A percentile compares a stretch with the other conserved stretches of the same genome.
phyloP scores from a whole-genome alignment of 2,888 invertebrate species.

The Drosophila histrio region DNA sequence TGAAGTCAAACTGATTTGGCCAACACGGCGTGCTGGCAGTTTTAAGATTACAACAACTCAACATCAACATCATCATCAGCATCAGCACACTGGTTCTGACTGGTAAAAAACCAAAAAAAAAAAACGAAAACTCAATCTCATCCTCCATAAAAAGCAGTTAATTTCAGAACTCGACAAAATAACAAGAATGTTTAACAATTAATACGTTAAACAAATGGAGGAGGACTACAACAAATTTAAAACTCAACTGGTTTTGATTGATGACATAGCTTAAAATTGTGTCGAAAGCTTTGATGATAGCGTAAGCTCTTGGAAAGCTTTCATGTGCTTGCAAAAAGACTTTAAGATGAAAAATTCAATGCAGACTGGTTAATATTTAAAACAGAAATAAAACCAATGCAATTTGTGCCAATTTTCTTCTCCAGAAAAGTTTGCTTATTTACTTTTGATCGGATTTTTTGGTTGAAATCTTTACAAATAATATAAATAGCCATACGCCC shows the following conservation, averaged over 20 bases:
- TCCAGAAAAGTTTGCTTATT: too few species aligned
- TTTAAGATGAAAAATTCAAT: neutral
- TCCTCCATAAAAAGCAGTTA: neutral
- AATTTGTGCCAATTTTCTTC: too few species aligned
- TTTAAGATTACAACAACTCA: constrained; percentile 61
- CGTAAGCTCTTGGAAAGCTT: neutral
- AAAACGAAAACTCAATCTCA: neutral
- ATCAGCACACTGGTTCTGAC: constrained; percentile 38
- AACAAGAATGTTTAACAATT: neutral
- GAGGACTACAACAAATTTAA: neutral
- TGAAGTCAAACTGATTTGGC: constrained; percentile 56
- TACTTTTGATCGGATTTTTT: too few species aligned
- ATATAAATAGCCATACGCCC: too few species aligned
- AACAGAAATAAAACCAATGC: too few species aligned
- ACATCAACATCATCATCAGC: neutral
- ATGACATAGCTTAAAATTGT: neutral
- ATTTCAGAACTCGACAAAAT: neutral
- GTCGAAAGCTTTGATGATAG: neutral
- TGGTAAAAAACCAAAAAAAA: neutral
- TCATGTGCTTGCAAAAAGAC: neutral
- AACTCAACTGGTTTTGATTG: neutral
- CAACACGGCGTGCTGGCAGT: constrained; percentile 27
- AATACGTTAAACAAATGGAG: neutral
- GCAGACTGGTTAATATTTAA: too few species aligned
- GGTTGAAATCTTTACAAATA: too few species aligned